Percentiles rank a stretch among this genome's conserved stretches.
phyloP scores from a whole-genome alignment of 2,113 vertebrate genomes.

The Carlito syrichta region DNA sequence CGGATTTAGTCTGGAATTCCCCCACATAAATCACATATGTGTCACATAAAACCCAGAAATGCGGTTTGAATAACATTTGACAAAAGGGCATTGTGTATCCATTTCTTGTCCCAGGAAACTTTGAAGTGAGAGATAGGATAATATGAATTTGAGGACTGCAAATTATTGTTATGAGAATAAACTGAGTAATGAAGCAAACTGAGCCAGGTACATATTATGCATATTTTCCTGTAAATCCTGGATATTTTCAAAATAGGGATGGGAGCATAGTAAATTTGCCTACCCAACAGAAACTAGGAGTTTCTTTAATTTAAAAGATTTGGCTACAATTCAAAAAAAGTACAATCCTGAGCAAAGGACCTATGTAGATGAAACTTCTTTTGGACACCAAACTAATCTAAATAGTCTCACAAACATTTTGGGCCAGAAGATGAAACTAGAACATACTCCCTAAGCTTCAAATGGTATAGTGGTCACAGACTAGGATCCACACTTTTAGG shows the following conservation, averaged over 20 bases:
- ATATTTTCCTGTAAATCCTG: neutral
- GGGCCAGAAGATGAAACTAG: neutral
- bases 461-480: neutral
- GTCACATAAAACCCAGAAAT: neutral
- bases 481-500: neutral
- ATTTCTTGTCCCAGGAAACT: neutral
- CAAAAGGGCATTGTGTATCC: neutral
- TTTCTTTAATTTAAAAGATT: neutral
- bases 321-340: neutral
- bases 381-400: neutral
- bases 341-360: neutral
- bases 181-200: neutral
- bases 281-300: neutral
- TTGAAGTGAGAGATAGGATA: neutral
- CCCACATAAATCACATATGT: neutral
- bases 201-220: neutral
- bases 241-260: neutral
- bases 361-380: neutral
- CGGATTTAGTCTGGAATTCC: neutral
- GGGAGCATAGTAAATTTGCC: neutral
- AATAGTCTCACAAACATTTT: neutral
- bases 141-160: neutral
- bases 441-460: neutral
- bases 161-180: neutral
- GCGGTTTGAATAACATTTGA: neutral